Evolutionary conservation across 2,797 vertebrate genomes (phyloP).

Genomic region (Sciurus carolinensis): DNA sequence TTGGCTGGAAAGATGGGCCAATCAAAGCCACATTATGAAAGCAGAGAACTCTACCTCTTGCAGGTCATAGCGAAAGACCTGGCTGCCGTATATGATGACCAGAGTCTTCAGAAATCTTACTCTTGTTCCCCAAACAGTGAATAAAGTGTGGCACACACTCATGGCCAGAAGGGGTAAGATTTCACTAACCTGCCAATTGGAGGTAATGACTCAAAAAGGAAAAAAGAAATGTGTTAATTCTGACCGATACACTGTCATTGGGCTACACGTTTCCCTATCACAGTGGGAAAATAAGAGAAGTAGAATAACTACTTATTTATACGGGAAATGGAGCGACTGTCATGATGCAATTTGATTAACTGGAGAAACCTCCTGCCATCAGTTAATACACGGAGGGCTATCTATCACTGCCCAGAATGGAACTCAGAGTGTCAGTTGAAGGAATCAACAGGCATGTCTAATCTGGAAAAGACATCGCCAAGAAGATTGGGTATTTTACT

Average conservation of each 20-base stretch:
- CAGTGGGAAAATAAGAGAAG: slow-evolving; percentile 30
- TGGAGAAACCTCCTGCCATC: neutral
- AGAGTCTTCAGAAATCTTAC: slow-evolving; percentile 14
- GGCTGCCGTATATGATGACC: neutral
- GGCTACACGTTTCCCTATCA: neutral
- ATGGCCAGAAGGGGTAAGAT: neutral
- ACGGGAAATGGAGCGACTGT: neutral
- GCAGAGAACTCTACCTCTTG: slow-evolving; percentile 59
- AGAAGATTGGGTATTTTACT: slow-evolving; percentile 2
- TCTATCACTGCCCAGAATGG: neutral
- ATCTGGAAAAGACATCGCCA: neutral
- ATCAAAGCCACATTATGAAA: slow-evolving; percentile 68
- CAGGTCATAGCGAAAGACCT: slow-evolving; percentile 16
- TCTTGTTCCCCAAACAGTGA: neutral
- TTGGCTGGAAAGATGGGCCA: slow-evolving; percentile 75
- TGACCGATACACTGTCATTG: neutral
- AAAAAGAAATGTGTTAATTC: slow-evolving; percentile 45
- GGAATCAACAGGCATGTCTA: slow-evolving; percentile 4
- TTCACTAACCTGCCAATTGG: slow-evolving; percentile 23
- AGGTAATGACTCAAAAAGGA: slow-evolving; percentile 17
- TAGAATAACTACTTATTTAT: neutral
- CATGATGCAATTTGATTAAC: slow-evolving; percentile 44
- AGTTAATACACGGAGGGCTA: neutral
- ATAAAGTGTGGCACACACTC: neutral
- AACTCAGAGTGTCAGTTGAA: neutral